A percentile compares a stretch with the other conserved stretches of the same genome.
Conservation (phyloP, 1,140 invertebrate genomes). For the Aphelinus certus region DNA sequence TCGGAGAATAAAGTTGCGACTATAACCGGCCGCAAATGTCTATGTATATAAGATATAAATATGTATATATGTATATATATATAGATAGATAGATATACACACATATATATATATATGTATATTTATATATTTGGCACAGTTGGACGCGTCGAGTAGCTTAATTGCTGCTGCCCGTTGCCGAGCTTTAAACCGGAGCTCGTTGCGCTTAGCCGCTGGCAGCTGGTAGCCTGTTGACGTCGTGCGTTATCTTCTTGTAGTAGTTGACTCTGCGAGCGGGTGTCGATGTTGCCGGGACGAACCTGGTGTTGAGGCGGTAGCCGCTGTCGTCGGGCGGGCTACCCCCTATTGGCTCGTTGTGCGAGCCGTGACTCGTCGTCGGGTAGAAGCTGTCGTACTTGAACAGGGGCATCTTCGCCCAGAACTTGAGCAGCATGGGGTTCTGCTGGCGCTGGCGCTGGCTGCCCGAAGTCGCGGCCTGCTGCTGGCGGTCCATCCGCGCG, state of each 20-base stretch:
- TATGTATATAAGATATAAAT: too few relatives aligned
- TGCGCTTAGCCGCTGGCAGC: conserved; percentile 3
- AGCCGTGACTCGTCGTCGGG: conserved; percentile 43
- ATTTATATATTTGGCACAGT: too few relatives aligned
- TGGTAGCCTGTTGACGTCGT: conserved; percentile 39
- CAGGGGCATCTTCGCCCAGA: conserved; percentile 57
- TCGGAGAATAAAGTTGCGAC: too few relatives aligned
- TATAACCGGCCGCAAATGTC: too few relatives aligned
- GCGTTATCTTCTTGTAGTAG: conserved; percentile 38
- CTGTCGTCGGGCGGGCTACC: not conserved
- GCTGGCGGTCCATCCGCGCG: conserved; percentile 44
- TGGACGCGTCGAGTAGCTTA: too few relatives aligned
- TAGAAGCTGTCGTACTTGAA: conserved; percentile 50
- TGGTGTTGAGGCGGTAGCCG: not conserved
- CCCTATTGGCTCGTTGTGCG: conserved; percentile 42
- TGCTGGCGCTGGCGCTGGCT: conserved; percentile 42
- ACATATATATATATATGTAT: too few relatives aligned
- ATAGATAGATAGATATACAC: too few relatives aligned
- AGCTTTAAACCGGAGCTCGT: too few relatives aligned
- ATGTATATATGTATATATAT: too few relatives aligned
- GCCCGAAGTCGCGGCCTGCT: conserved; percentile 39
- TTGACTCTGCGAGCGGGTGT: conserved; percentile 28
- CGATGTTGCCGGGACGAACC: not conserved
- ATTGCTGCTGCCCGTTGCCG: too few relatives aligned
- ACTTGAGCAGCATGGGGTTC: conserved; percentile 48